Conservation (phyloP, 2,113 vertebrate species). For the Corythoichthys haematopterus region DNA sequence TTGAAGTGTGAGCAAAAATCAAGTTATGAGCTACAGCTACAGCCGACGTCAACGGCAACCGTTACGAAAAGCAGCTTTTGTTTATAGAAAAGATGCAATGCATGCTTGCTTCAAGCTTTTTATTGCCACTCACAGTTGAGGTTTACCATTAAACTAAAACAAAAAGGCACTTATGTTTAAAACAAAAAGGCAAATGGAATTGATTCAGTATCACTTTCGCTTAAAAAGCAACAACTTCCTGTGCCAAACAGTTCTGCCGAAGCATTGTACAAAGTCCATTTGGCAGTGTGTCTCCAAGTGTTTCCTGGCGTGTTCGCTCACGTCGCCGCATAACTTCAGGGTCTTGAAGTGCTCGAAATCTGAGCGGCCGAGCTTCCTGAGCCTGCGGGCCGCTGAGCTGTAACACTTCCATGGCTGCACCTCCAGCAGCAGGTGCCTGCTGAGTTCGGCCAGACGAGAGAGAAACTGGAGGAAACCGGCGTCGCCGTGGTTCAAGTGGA, state of each 20-base stretch:
- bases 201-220: constrained; percentile 19
- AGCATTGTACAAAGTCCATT: constrained; percentile 81
- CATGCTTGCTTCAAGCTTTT: no score
- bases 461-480: constrained; percentile 76
- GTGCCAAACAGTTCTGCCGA: constrained; percentile 86
- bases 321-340: constrained; percentile 78
- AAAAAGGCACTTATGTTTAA: neutral
- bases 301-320: constrained; percentile 65
- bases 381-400: constrained; percentile 82
- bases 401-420: constrained; percentile 95
- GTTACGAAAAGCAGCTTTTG: no score
- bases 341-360: constrained; percentile 86
- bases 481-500: constrained; percentile 90
- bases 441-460: constrained; percentile 73
- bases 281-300: constrained; percentile 77
- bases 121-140: no score
- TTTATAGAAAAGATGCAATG: no score
- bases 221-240: constrained; percentile 83
- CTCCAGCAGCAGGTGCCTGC: constrained; percentile 81
- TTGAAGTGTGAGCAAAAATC: no score
- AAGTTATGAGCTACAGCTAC: no score
- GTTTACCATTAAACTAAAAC: no score
- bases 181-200: neutral
- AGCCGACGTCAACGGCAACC: no score
- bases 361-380: constrained; percentile 80